These are phyloP conservation scores for Epinephelus coioides DNA, from an alignment of 2,797 vertebrate genomes.

Conservation along the genomic window DNA sequence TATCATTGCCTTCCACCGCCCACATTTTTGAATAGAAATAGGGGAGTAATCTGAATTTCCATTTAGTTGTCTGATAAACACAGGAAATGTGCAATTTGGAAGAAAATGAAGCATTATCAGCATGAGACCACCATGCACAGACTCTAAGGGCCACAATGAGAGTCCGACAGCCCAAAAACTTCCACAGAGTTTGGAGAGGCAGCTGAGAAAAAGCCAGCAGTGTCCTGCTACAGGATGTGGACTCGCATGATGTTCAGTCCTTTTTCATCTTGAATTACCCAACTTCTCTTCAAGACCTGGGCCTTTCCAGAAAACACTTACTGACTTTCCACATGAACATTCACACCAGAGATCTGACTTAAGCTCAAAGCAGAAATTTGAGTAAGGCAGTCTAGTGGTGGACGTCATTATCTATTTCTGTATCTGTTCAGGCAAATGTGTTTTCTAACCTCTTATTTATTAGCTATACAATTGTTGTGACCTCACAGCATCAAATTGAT, in stretches of 20 bases:
- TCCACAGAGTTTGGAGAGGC: neutral
- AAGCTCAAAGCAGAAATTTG: too few species aligned
- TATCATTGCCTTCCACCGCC: constrained; percentile 61
- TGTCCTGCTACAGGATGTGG: neutral
- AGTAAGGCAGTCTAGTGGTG: too few species aligned
- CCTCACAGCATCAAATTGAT: too few species aligned
- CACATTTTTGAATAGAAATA: constrained; percentile 25
- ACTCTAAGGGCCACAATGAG: constrained; percentile 1
- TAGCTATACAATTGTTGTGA: too few species aligned
- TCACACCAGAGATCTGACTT: too few species aligned
- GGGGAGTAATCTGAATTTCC: constrained; percentile 26
- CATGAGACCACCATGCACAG: neutral
- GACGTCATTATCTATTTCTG: too few species aligned
- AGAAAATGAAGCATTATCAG: constrained; percentile 37
- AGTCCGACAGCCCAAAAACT: neutral
- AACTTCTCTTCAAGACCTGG: too few species aligned
- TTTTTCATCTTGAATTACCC: neutral
- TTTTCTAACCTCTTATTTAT: too few species aligned
- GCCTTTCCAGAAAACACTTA: too few species aligned
- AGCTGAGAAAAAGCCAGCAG: constrained; percentile 2
- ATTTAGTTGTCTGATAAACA: constrained; percentile 37
- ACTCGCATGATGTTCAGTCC: neutral
- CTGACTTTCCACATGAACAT: too few species aligned
- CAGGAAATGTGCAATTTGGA: constrained; percentile 39
- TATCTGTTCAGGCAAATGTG: too few species aligned